These are phyloP conservation scores for Drusus annulatus DNA, from an alignment of 1,140 invertebrate genomes.

Conservation along the genomic window DNA sequence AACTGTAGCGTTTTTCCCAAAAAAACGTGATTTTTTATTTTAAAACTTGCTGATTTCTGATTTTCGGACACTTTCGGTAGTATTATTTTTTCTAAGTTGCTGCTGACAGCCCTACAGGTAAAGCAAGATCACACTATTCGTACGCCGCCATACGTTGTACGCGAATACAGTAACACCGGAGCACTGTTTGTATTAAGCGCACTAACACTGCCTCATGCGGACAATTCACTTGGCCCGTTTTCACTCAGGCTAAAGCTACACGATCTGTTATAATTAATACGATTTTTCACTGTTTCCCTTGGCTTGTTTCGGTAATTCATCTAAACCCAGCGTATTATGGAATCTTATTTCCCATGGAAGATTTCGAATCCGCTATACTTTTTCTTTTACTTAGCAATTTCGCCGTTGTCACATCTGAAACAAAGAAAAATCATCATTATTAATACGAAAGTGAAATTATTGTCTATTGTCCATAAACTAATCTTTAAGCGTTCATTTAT, in stretches of 20 bases:
- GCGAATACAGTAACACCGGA: not conserved
- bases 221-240: constrained; percentile 29
- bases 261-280: constrained; percentile 27
- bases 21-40: no score
- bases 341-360: constrained; percentile 25
- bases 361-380: constrained; percentile 20
- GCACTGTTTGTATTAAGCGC: not conserved
- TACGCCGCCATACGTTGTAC: constrained; percentile 17
- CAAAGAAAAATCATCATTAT: constrained; percentile 39
- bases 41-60: no score
- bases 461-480: constrained; percentile 3
- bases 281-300: constrained; percentile 25
- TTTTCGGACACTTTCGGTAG: no score
- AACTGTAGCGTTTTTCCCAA: no score
- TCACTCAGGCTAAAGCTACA: constrained; percentile 29
- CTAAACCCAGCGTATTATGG: constrained; percentile 32
- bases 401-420: constrained; percentile 35
- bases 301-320: not conserved
- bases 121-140: constrained; percentile 21
- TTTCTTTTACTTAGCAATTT: constrained; percentile 23
- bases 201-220: not conserved
- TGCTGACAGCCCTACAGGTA: not conserved
- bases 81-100: not conserved
- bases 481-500: no score
- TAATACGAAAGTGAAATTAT: constrained; percentile 19